Conservation (phyloP, 2,113 vertebrate genomes). For the Lichenostomus cassidix region DNA sequence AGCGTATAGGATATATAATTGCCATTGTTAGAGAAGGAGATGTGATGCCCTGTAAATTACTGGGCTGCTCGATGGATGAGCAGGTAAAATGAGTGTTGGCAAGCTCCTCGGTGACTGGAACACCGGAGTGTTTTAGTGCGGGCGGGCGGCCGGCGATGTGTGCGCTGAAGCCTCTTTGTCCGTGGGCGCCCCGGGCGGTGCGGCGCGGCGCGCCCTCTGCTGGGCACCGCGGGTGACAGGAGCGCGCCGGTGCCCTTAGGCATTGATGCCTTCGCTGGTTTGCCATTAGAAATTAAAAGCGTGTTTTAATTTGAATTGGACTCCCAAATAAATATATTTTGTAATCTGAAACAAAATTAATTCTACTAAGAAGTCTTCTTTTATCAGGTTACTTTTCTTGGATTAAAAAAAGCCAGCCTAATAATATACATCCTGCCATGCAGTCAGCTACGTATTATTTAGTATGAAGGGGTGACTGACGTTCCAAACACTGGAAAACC, state of each 20-base stretch:
- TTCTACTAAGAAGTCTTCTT: not conserved
- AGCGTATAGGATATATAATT: not conserved
- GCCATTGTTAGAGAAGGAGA: not conserved
- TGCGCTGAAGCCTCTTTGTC: not conserved
- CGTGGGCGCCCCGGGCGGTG: not conserved
- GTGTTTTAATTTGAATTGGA: not conserved
- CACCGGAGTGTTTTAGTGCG: not conserved
- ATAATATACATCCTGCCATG: not conserved
- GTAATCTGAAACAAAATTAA: not conserved
- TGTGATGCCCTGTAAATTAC: not conserved
- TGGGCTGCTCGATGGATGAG: not conserved
- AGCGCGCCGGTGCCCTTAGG: not conserved
- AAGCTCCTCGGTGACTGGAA: not conserved
- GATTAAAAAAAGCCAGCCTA: not conserved
- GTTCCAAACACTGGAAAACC: not conserved
- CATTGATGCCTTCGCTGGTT: not conserved
- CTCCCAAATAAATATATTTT: not conserved
- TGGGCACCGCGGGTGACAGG: fast-evolving
- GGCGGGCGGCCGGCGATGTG: not conserved
- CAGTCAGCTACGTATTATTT: not conserved
- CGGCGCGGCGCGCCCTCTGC: not conserved
- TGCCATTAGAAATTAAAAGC: not conserved
- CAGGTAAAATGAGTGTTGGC: not conserved
- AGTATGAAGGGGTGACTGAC: not conserved
- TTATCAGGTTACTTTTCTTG: not conserved